Evolutionary conservation across 2,888 invertebrate genomes (phyloP), one percentile per base, ranked within the genome.

Genomic region (Physocephala rufipes): DNA sequence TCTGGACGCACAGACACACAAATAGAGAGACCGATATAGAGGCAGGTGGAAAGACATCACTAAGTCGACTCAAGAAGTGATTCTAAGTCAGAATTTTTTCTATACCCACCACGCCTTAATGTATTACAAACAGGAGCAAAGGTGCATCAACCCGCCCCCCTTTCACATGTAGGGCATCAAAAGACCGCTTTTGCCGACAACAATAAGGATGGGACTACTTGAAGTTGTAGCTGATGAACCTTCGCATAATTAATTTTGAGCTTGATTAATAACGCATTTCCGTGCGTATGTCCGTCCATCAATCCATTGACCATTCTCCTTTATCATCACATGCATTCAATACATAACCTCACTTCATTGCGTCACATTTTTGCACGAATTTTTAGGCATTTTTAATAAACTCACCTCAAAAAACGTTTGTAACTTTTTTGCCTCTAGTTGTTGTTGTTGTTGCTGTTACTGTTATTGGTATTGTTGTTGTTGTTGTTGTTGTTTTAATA

Each of bases 201-300:
- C 21, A 43, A 45, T 62, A 30, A 19, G 43, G n/a, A 30, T 2
- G 5, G 7, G 4, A 62, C 16, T n/a, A 55, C n/a, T 2, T 21
- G 13, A 21, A 21, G 24, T 9, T 19, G 24, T 28, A 58, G 19
- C 13, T n/a, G n/a, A 36, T 36, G 66, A 71, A 61, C 71, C 70
- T 65, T 70, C 74, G 76, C 78, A 77, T 79, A 79, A 79, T 79
- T 79, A 79, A 79, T 78, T 78, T 78, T 63, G 68, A 75, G 75
- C 77, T 79, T 79, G 79, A 80, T 79, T 79, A 80, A 79, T 79
- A 78, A 77, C 73, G 71, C 64, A 72, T 12, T 36, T 36, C 53
- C 16, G 53, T 51, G 12, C 21, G 51, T 28, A 16, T 16, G 26
- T 64, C 16, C 16, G 16, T 67, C 30, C 26, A 24, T 59, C 28